phyloP scores from a whole-genome alignment of 2,113 vertebrate genomes.

The Cromileptes altivelis region DNA sequence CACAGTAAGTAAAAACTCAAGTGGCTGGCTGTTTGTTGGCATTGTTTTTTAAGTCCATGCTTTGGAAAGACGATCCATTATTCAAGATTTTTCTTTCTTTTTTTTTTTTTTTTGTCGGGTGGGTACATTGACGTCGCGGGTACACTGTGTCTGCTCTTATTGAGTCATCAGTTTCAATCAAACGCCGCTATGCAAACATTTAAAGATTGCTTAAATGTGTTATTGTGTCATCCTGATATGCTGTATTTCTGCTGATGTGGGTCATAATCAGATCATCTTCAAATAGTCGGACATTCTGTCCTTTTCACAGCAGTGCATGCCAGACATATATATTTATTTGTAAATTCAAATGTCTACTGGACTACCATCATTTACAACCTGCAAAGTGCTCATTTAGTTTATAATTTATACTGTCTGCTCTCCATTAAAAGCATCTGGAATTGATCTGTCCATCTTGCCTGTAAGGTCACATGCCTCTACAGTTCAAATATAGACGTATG shows the following conservation, averaged over 20 bases:
- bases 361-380: conserved; percentile 17
- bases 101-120: not conserved
- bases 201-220: not conserved
- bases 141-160: conserved; percentile 13
- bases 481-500: conserved; percentile 21
- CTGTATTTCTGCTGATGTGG: conserved; percentile 15
- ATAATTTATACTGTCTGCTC: conserved; percentile 15
- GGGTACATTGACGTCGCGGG: not conserved
- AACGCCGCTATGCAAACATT: conserved; percentile 3
- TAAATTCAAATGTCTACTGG: not conserved
- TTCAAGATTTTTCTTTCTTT: conserved; percentile 36
- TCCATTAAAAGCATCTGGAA: conserved; percentile 44
- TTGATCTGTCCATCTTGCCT: conserved; percentile 1
- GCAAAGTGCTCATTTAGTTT: conserved; percentile 29
- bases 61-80: conserved; percentile 57
- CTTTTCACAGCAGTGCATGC: conserved; percentile 1
- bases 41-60: conserved; percentile 45
- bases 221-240: not conserved
- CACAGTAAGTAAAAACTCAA: conserved; percentile 9
- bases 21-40: conserved; percentile 26
- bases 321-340: not conserved
- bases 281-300: not conserved
- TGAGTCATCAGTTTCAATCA: conserved; percentile 26
- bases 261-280: not conserved
- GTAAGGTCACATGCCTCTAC: conserved; percentile 14